Base-by-base conservation (phyloP, 1,140 invertebrate species). In the Cardiocondyla obscurior region DNA sequence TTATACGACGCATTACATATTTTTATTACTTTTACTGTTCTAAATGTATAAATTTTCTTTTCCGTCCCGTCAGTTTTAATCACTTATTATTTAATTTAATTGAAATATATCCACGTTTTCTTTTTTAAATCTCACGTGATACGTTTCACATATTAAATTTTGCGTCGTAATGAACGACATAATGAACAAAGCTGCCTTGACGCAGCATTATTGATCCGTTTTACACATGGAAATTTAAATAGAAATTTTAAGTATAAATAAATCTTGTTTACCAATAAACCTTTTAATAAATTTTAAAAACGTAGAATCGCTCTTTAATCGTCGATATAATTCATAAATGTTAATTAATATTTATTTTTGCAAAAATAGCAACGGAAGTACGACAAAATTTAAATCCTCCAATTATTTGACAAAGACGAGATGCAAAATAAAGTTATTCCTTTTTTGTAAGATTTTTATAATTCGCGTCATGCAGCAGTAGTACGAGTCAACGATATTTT, bases 381-480 rank as follows among this genome's bases (percentile, higher is more conserved):
- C 46, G 19, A 67, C 33, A 33, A 51, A 69, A 65, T 39, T 19
- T 4, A 30, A 69, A 33, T 36, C 1, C 44, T 70, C 16, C 33
- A 51, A 51, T 12, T 51, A 16, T 53, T 67, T 36, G 7, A 19
- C 2, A 0, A 19, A 33, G 33, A 36, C 33, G 6, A 25, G 12
- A 22, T 33, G 22, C 33, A 36, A n/a, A 70, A 16, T 70, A 70
- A 70, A 70, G 10, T 28, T 16, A 44, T 70, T 1, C 36, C 12
- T 36, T 16, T 70, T 70, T 53, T 16, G 0, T 22, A 14, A 22
- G 19, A 70, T 22, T 36, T 70, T 70, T 22, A 53, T 51, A 46
- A 53, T 70, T 51, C 53, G 36, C 28, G 30, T 36, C 67, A 53
- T 70, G 30, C 6, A 36, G n/a, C n/a, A 53, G 25, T 70, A 53